Percentiles rank a stretch among this genome's conserved stretches.
These are phyloP conservation scores for Sylvia atricapilla DNA, from an alignment of 2,113 vertebrate species.

Conservation along the genomic window DNA sequence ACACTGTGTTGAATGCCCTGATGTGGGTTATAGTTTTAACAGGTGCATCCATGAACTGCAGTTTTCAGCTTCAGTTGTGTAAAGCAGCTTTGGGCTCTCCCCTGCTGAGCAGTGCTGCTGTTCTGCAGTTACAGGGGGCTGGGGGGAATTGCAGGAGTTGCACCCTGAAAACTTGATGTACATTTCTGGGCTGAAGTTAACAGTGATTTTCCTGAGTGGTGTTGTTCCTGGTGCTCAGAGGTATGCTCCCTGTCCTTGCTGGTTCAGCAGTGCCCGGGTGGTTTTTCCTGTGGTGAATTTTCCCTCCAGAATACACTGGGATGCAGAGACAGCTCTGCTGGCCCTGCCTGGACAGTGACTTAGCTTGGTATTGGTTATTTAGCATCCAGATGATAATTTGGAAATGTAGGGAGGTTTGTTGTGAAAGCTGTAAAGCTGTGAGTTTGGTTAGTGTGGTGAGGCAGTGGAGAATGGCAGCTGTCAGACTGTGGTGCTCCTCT, in stretches of 20 bases:
- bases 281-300: neutral
- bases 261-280: neutral
- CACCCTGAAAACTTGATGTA: neutral
- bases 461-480: neutral
- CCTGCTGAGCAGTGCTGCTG: neutral
- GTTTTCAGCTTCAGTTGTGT: neutral
- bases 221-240: neutral
- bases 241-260: neutral
- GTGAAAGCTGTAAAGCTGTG: neutral
- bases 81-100: neutral
- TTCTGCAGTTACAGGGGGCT: neutral
- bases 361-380: neutral
- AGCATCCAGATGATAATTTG: neutral
- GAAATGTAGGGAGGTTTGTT: neutral
- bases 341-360: neutral
- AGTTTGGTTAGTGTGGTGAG: neutral
- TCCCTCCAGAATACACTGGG: neutral
- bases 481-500: neutral
- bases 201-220: rapidly evolving
- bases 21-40: neutral
- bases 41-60: neutral
- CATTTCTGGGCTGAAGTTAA: neutral
- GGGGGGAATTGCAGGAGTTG: neutral
- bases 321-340: neutral
- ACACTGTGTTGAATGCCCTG: neutral